phyloP scores from a whole-genome alignment of 2,113 vertebrate genomes.

The Silurus glanis region DNA sequence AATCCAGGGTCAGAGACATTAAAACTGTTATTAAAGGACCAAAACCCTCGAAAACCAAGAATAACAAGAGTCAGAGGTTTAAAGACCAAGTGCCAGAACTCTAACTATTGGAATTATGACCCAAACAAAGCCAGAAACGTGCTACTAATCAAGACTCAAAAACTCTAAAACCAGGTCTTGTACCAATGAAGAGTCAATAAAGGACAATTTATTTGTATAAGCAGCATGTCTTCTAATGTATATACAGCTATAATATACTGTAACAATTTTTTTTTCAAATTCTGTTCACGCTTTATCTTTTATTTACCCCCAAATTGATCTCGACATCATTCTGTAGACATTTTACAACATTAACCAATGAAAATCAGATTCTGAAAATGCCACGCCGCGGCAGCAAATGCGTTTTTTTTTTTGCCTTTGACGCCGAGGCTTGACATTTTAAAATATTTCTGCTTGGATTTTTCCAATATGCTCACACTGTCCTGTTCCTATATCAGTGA shows the following conservation, averaged over 20 bases:
- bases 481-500: conserved; percentile 5
- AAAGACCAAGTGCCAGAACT: neutral
- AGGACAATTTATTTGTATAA: neutral
- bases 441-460: neutral
- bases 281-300: neutral
- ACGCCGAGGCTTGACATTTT: conserved; percentile 23
- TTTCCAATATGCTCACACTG: conserved; percentile 14
- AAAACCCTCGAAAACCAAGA: neutral
- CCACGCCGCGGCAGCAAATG: neutral
- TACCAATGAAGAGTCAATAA: neutral
- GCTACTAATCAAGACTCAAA: neutral
- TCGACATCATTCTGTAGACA: neutral
- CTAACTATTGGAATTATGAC: neutral
- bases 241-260: neutral
- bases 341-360: neutral
- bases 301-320: neutral
- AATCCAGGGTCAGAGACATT: neutral
- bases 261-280: neutral
- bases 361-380: conserved; percentile 9
- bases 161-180: neutral
- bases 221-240: neutral
- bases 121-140: neutral
- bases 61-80: neutral
- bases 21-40: neutral
- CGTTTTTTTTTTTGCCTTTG: neutral